Evolutionary conservation across 1,140 invertebrate species (phyloP).

Genomic region (Limonius californicus): DNA sequence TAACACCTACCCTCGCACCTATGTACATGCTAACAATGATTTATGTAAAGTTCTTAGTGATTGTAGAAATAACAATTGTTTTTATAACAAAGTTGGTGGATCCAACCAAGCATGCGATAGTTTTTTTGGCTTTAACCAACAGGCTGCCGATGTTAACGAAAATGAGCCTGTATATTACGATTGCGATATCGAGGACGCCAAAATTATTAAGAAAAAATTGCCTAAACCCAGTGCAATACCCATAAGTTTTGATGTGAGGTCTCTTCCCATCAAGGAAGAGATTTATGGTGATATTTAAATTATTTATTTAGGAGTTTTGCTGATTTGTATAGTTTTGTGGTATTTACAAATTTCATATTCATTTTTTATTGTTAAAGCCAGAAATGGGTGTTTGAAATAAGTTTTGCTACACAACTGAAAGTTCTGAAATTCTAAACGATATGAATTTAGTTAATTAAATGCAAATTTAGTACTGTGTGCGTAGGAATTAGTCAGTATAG

Average conservation of each 20-base stretch:
- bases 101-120: neutral
- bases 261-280: constrained; percentile 33
- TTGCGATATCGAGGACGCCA: constrained; percentile 22
- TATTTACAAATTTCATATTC: no score
- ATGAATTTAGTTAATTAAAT: no score
- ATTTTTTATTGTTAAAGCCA: no score
- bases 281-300: constrained; percentile 36
- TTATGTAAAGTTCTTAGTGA: neutral
- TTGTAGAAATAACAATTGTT: neutral
- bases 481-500: no score
- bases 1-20: neutral
- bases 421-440: no score
- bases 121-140: neutral
- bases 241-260: constrained; percentile 15
- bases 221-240: neutral
- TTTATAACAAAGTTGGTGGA: constrained; percentile 1
- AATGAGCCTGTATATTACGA: constrained; percentile 39
- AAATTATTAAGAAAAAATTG: constrained; percentile 15
- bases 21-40: neutral
- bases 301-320: constrained; percentile 1
- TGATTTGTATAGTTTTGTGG: no score
- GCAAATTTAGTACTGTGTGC: no score
- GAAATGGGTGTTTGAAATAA: no score
- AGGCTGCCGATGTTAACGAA: no score
- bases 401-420: no score